Conservation (phyloP, 2,888 invertebrate genomes). For the Philaethria dido region DNA sequence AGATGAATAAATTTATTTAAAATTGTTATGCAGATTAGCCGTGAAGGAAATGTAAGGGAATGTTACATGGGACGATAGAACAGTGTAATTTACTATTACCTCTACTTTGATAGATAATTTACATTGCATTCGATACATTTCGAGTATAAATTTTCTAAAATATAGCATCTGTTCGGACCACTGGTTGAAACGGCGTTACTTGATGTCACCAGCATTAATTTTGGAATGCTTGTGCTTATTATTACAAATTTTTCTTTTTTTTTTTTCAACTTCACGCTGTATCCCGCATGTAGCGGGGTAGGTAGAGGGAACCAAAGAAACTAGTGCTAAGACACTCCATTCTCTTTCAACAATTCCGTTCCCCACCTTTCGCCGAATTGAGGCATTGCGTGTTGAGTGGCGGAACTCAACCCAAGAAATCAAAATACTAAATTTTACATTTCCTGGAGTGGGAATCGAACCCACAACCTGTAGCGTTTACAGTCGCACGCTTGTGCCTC, state of each 20-base stretch:
- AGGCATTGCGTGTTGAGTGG: too few relatives aligned
- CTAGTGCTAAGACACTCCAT: too few relatives aligned
- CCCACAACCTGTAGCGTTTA: too few relatives aligned
- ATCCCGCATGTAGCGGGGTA: too few relatives aligned
- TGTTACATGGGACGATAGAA: conserved; percentile 14
- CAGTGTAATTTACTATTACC: neutral
- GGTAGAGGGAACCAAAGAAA: too few relatives aligned
- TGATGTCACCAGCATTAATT: neutral
- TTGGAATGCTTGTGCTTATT: neutral
- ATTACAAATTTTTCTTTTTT: neutral
- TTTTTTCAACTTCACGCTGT: too few relatives aligned
- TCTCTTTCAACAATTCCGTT: too few relatives aligned
- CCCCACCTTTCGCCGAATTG: too few relatives aligned
- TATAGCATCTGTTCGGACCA: neutral
- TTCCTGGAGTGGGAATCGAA: too few relatives aligned
- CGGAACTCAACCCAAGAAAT: too few relatives aligned
- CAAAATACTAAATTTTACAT: too few relatives aligned
- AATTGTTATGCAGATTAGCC: conserved; percentile 21
- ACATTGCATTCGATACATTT: conserved; percentile 5
- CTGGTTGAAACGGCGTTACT: neutral
- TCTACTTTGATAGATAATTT: conserved; percentile 10
- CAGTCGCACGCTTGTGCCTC: too few relatives aligned
- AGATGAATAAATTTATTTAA: conserved; percentile 19
- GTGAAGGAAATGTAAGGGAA: conserved; percentile 12
- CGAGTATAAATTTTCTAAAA: neutral